Conservation (phyloP, 2,888 invertebrate species). For the Cephus spinipes region DNA sequence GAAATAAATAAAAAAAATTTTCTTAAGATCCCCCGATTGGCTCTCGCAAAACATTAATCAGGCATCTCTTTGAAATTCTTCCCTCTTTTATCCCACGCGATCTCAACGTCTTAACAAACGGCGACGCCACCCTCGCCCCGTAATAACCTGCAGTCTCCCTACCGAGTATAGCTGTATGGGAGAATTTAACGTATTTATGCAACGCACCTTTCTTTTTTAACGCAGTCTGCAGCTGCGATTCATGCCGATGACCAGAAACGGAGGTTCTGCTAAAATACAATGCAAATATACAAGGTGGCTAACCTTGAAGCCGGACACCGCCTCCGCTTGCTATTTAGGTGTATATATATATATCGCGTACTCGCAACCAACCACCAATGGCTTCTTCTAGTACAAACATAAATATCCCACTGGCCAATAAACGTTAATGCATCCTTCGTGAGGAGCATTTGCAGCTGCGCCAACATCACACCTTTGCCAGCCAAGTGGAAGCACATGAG, state of each 20-base stretch:
- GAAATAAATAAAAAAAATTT: neutral
- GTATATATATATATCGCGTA: neutral
- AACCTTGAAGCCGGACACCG: slow-evolving; percentile 39
- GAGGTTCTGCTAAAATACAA: slow-evolving; percentile 46
- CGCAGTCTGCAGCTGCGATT: slow-evolving; percentile 12
- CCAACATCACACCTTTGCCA: slow-evolving; percentile 30
- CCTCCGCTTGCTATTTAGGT: slow-evolving; percentile 26
- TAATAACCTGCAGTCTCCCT: neutral
- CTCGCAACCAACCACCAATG: neutral
- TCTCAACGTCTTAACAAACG: neutral
- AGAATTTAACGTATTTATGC: slow-evolving; percentile 22
- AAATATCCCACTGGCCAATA: slow-evolving; percentile 37
- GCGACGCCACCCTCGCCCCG: neutral
- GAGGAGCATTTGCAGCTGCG: slow-evolving; percentile 32
- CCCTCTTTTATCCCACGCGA: slow-evolving; percentile 14
- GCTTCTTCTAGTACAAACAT: slow-evolving; percentile 24
- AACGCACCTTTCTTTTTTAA: neutral
- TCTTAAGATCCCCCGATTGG: too few relatives aligned
- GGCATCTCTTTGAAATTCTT: neutral
- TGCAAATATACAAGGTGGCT: slow-evolving; percentile 47
- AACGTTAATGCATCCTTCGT: slow-evolving; percentile 37
- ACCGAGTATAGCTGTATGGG: neutral
- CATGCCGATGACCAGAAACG: slow-evolving; percentile 3
- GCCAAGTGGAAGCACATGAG: neutral
- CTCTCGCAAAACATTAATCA: too few relatives aligned